phyloP scores from a whole-genome alignment of 2,797 vertebrate species.

The Otus scops region DNA sequence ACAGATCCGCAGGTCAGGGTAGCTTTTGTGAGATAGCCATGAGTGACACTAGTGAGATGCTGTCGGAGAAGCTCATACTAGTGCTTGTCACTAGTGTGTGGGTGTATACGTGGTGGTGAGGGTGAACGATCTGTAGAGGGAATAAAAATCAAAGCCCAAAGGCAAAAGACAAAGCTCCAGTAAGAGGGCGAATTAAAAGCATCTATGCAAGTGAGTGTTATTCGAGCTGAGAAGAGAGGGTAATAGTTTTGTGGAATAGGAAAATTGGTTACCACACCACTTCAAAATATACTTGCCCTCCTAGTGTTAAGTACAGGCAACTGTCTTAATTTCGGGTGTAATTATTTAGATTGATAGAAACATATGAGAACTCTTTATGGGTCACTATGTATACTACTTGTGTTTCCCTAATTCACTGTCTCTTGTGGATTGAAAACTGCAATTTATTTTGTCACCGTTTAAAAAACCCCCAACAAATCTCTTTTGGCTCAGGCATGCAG shows the following conservation, averaged over 20 bases:
- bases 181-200: neutral
- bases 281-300: neutral
- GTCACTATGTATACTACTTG: neutral
- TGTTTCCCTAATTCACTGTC: neutral
- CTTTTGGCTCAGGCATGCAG: neutral
- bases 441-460: neutral
- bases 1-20: neutral
- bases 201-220: neutral
- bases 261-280: neutral
- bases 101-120: neutral
- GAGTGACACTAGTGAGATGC: neutral
- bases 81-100: neutral
- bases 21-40: neutral
- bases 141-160: neutral
- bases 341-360: neutral
- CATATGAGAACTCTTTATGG: neutral
- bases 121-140: neutral
- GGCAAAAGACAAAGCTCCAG: neutral
- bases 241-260: neutral
- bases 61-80: neutral
- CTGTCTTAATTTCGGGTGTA: neutral
- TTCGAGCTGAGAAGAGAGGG: neutral
- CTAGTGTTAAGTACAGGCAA: neutral
- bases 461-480: neutral
- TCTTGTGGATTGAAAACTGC: neutral